Conservation (phyloP, 2,888 invertebrate genomes). For the Tenthredo amoena region DNA sequence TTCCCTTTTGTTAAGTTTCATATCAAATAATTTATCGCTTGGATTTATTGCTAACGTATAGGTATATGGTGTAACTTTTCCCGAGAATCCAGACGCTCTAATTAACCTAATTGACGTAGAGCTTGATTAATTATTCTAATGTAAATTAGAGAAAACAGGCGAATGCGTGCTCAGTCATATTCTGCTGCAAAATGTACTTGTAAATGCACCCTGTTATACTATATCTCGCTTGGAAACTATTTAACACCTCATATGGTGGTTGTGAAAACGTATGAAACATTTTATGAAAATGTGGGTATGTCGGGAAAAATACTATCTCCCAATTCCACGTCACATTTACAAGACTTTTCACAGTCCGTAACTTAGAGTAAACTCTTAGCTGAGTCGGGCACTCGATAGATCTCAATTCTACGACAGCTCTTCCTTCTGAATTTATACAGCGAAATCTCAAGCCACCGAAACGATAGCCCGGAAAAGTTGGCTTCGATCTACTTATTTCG, state of each 20-base stretch:
- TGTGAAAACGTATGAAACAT: background rate
- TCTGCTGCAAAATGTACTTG: background rate
- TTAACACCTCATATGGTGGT: background rate
- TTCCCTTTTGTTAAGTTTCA: background rate
- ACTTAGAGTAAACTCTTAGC: constrained; percentile 17
- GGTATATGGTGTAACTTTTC: background rate
- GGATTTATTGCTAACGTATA: background rate
- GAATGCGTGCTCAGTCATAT: background rate
- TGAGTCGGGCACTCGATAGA: background rate
- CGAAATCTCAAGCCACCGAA: background rate
- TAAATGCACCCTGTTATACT: background rate
- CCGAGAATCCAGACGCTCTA: background rate
- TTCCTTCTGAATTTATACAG: background rate
- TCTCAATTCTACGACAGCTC: background rate
- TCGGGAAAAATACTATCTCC: background rate
- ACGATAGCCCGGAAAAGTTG: background rate
- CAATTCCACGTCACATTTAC: background rate
- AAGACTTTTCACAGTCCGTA: background rate
- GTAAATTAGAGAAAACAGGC: constrained; percentile 13
- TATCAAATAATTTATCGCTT: background rate
- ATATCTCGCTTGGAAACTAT: background rate
- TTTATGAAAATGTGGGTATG: background rate
- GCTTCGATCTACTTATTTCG: background rate
- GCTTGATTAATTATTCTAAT: constrained; percentile 16
- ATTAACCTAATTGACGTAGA: constrained; percentile 21